Evolutionary conservation across 1,140 invertebrate species (phyloP), one percentile per base, ranked within the genome.

Genomic region (Drosophila novamexicana): DNA sequence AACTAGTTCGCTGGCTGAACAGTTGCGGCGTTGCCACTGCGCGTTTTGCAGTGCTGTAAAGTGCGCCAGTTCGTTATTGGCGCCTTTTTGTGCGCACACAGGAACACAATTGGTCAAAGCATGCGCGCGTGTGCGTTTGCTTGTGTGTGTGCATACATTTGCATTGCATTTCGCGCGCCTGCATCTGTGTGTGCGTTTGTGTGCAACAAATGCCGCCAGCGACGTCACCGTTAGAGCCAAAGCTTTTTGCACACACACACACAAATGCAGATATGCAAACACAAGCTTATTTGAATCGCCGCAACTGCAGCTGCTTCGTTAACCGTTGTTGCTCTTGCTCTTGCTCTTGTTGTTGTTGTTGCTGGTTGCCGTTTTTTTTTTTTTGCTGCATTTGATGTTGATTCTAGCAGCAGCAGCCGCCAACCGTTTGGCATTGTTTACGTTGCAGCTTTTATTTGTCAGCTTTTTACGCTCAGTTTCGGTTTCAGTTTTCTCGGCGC

Each of bases 391-490:
- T 72, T 76, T 66, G 74, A 61, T 73, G 69, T 71, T 66, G 61
- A 65, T 72, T 64, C 56, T 72, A 54, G 49, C 50, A 36, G 50
- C 62, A 36, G 32, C 49, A 0, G 57, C 45, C 9, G 45, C 18
- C 18, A 53, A 70, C 65, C 58, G 32, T 66, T 72, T 72, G 86
- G 71, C 83, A 89, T 89, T 89, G 79, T 88, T 89, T 88, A 77
- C 83, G 69, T 69, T 88, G 84, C 83, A 88, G 84, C 84, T 89
- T 88, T 86, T 86, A 79, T 85, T 78, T 72, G 62, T 79, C 63
- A 85, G 82, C 71, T 88, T 86, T 80, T 81, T 54, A 69, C 68
- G 69, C 79, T 77, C 83, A 61, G 70, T 67, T 67, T 73, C 69
- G 56, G 29, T 45, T 71, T 75, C 68, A 88, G 84, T 89, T 89